Percentiles rank a stretch among this genome's conserved stretches.
Evolutionary conservation across 2,113 vertebrate species (phyloP).

Genomic region (Oceanites oceanicus): DNA sequence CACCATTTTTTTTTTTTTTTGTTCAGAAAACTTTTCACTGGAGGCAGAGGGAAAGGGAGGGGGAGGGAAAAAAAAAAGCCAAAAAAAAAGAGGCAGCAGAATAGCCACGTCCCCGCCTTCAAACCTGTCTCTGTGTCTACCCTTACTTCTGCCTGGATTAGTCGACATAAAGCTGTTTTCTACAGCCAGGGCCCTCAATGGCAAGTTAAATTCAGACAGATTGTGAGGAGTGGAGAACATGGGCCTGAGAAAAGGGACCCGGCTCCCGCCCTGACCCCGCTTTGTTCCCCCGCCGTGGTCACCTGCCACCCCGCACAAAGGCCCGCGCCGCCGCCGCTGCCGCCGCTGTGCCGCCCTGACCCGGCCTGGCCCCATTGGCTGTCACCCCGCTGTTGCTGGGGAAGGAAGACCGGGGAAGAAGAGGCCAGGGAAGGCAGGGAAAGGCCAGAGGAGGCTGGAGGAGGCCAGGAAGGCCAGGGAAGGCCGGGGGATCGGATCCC

Average conservation of each 20-base stretch:
- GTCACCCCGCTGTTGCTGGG: slow-evolving; percentile 61
- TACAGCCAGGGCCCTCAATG: slow-evolving; percentile 74
- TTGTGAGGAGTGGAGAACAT: slow-evolving; percentile 81
- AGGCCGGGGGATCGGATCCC: background rate
- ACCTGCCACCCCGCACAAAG: slow-evolving; percentile 81
- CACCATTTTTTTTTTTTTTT: slow-evolving; percentile 52
- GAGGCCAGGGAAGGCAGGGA: background rate
- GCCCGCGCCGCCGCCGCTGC: background rate
- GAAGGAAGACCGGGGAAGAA: slow-evolving; percentile 26
- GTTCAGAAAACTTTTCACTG: slow-evolving; percentile 57
- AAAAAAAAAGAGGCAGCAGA: background rate
- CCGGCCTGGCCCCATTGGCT: slow-evolving; percentile 69
- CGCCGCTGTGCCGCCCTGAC: slow-evolving; percentile 44
- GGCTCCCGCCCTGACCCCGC: slow-evolving; percentile 78
- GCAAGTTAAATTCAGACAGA: slow-evolving; percentile 82
- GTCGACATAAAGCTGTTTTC: slow-evolving; percentile 81
- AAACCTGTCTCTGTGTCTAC: slow-evolving; percentile 70
- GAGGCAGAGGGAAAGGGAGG: background rate
- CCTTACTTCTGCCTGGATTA: slow-evolving; percentile 82
- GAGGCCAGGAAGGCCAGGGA: background rate
- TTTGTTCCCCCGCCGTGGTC: slow-evolving; percentile 82
- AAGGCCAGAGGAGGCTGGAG: background rate
- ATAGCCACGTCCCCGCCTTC: slow-evolving; percentile 60
- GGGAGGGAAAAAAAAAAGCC: background rate
- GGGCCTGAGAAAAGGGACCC: slow-evolving; percentile 78